Evolutionary conservation across 37 sponge, comb jelly and placozoan genomes (phyloP).

Genomic region (Bolinopsis microptera): DNA sequence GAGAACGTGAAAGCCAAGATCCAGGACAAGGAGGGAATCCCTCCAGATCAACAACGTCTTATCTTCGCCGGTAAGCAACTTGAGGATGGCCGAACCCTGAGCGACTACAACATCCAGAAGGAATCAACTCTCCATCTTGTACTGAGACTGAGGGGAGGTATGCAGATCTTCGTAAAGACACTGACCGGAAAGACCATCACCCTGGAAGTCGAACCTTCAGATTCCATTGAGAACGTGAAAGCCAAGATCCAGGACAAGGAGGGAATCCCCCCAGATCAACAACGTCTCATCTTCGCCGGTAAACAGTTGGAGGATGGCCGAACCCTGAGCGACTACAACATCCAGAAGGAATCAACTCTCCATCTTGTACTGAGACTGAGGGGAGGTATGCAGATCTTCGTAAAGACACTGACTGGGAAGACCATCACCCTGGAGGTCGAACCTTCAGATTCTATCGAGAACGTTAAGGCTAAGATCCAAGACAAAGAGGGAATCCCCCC

Average conservation of each 20-base stretch:
- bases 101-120: slow-evolving; percentile 74
- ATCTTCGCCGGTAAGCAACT: slow-evolving; percentile 73
- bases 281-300: slow-evolving; percentile 74
- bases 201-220: slow-evolving; percentile 69
- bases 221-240: slow-evolving; percentile 72
- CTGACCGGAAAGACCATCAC: slow-evolving; percentile 74
- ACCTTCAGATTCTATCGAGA: slow-evolving; percentile 67
- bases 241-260: slow-evolving; percentile 73
- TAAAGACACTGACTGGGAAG: slow-evolving; percentile 70
- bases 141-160: slow-evolving; percentile 69
- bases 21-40: slow-evolving; percentile 74
- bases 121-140: slow-evolving; percentile 70
- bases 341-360: slow-evolving; percentile 71
- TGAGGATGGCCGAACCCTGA: slow-evolving; percentile 71
- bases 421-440: slow-evolving; percentile 62
- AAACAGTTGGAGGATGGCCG: slow-evolving; percentile 72
- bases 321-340: slow-evolving; percentile 73
- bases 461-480: slow-evolving; percentile 70
- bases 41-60: slow-evolving; percentile 71
- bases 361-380: slow-evolving; percentile 70
- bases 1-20: slow-evolving; percentile 72
- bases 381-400: slow-evolving; percentile 73
- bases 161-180: slow-evolving; percentile 74
- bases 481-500: slow-evolving; percentile 67
- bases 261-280: slow-evolving; percentile 72